A percentile compares a stretch with the other conserved stretches of the same genome.
Conservation (phyloP, 2,113 vertebrate genomes). For the Malurus cyaneus region DNA sequence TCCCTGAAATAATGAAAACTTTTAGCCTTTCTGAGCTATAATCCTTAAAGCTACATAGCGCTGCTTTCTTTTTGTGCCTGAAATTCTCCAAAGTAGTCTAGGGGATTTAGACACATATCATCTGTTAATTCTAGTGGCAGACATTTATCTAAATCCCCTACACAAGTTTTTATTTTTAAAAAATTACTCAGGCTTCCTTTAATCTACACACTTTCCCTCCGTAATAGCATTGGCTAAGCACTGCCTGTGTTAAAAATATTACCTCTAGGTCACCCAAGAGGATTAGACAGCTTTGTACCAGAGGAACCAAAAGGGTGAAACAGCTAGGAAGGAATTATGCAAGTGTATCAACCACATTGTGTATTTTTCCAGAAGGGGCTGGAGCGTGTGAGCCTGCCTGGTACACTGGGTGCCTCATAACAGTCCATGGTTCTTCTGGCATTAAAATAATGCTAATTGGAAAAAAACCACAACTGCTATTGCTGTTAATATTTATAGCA, state of each 20-base stretch:
- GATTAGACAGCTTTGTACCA: slow-evolving; percentile 2
- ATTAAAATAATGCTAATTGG: background rate
- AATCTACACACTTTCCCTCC: background rate
- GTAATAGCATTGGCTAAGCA: background rate
- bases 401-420: background rate
- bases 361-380: background rate
- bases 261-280: background rate
- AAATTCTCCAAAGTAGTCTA: background rate
- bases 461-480: background rate
- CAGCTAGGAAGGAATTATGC: background rate
- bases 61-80: background rate
- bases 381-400: background rate
- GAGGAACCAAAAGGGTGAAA: background rate
- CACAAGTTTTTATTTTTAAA: background rate
- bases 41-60: background rate
- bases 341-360: background rate
- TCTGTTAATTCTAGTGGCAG: slow-evolving; percentile 4
- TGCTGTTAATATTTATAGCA: background rate
- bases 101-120: background rate
- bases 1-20: background rate
- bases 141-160: background rate
- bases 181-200: slow-evolving; percentile 2
- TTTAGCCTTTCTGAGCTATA: background rate
- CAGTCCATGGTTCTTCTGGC: background rate
- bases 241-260: background rate